Conservation (phyloP, 2,797 vertebrate genomes). For the Botia kubotai region DNA sequence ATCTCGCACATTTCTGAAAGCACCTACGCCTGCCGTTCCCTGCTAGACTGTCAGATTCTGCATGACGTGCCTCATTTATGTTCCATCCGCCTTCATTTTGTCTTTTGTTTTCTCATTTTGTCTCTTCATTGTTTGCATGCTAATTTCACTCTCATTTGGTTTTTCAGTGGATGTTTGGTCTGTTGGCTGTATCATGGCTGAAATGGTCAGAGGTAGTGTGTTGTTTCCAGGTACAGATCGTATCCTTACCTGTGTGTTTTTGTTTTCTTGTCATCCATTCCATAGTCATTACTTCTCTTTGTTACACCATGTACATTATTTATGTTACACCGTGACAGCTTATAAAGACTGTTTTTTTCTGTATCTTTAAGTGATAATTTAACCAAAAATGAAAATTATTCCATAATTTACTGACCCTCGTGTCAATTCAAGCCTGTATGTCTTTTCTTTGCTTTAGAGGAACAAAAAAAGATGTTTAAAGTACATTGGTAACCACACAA, state of each 20-base stretch:
- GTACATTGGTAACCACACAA: no score
- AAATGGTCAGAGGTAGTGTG: conserved; percentile 99
- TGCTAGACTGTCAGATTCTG: no score
- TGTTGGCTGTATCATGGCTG: conserved; percentile 99
- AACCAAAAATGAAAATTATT: no score
- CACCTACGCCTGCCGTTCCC: neutral
- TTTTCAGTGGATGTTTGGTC: conserved; percentile 99
- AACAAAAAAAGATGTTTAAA: no score
- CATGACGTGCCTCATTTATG: neutral
- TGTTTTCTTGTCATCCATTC: conserved; percentile 5
- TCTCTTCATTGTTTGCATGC: conserved; percentile 51
- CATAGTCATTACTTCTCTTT: conserved; percentile 20
- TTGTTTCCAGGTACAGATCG: conserved; percentile 99
- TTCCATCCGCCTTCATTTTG: conserved; percentile 37
- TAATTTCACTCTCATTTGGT: conserved; percentile 78
- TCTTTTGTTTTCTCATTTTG: conserved; percentile 38
- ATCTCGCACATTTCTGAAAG: neutral
- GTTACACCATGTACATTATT: neutral
- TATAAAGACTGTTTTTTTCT: neutral
- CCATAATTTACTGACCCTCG: no score
- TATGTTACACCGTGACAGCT: neutral
- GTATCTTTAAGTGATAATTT: no score
- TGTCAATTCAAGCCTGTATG: no score
- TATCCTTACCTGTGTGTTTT: conserved; percentile 88
- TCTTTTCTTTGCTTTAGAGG: no score